A percentile compares a stretch with the other conserved stretches of the same genome.
Evolutionary conservation across 1,140 invertebrate genomes (phyloP).

Genomic region (Caerostris extrusa): DNA sequence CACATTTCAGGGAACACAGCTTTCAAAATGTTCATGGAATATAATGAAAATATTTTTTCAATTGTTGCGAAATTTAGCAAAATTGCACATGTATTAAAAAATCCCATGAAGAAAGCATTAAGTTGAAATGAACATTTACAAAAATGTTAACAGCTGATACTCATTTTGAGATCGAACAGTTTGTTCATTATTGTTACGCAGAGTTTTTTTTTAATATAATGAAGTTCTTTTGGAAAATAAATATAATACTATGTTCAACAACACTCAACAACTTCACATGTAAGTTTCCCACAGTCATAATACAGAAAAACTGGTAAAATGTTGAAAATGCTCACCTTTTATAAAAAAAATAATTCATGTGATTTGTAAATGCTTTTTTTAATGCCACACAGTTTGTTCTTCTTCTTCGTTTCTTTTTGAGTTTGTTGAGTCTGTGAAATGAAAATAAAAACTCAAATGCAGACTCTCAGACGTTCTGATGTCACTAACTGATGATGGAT

Average conservation of each 20-base stretch:
- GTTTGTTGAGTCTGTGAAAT: not conserved
- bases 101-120: not conserved
- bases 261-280: not conserved
- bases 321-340: not conserved
- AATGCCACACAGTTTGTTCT: not conserved
- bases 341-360: not conserved
- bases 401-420: not conserved
- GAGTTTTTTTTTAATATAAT: not conserved
- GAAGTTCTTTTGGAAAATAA: not conserved
- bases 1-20: not conserved
- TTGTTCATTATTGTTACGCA: not conserved
- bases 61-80: not conserved
- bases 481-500: slow-evolving; percentile 66
- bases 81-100: slow-evolving; percentile 7
- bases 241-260: not conserved
- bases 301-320: not conserved
- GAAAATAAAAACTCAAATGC: not conserved
- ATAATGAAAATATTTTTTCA: not conserved
- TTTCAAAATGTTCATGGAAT: too few relatives aligned
- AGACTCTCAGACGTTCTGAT: not conserved
- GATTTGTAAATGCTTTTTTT: not conserved
- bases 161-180: not conserved
- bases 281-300: not conserved
- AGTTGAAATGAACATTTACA: slow-evolving; percentile 1
- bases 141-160: not conserved